These are phyloP conservation scores for Chanos chanos DNA, from an alignment of 2,797 vertebrate species.

Conservation along the genomic window DNA sequence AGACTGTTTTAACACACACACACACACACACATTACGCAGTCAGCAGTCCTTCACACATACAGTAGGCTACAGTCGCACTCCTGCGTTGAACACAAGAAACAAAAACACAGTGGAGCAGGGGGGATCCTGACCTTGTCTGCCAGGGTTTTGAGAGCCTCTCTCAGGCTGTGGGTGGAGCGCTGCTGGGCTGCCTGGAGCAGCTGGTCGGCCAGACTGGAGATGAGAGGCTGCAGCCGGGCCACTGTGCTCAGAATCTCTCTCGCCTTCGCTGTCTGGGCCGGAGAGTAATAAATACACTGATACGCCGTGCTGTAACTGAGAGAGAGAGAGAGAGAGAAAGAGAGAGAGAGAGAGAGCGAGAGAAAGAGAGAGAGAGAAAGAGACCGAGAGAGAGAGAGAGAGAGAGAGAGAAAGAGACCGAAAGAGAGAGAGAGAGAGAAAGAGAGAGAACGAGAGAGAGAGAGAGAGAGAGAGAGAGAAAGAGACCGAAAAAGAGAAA, in stretches of 20 bases:
- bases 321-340: not conserved
- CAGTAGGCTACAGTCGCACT: too few species aligned
- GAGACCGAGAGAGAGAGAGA: not conserved
- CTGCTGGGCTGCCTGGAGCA: conserved; percentile 89
- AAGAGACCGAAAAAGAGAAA: too few species aligned
- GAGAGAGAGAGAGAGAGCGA: not conserved
- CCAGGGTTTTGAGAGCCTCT: conserved; percentile 90
- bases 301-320: conserved; percentile 87
- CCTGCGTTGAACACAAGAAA: too few species aligned
- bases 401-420: too few species aligned
- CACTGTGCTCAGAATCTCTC: conserved; percentile 91
- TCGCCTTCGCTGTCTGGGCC: conserved; percentile 94
- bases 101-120: not conserved
- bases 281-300: conserved; percentile 99
- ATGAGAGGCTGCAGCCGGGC: conserved; percentile 89
- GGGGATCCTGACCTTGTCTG: conserved; percentile 85
- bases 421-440: too few species aligned
- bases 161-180: conserved; percentile 82
- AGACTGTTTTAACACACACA: too few species aligned
- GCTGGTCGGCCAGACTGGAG: conserved; percentile 84
- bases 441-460: too few species aligned
- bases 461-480: too few species aligned
- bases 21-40: not conserved
- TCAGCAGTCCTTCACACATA: too few species aligned
- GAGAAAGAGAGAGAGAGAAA: not conserved